These are phyloP conservation scores for Syndactyla subalaris DNA, from an alignment of 2,797 vertebrate species.

Conservation along the genomic window DNA sequence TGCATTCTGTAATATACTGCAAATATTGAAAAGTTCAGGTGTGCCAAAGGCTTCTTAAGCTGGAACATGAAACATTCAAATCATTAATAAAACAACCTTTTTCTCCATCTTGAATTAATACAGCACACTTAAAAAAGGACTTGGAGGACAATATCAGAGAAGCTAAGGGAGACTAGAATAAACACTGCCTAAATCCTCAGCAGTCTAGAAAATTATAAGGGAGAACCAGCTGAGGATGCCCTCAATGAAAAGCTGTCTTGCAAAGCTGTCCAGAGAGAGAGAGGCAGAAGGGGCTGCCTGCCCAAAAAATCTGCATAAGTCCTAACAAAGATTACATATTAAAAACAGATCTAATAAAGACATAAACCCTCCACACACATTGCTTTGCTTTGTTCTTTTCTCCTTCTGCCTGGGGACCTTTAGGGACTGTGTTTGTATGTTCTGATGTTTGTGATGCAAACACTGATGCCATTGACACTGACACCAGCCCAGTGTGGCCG, in stretches of 20 bases:
- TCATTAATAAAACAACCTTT: not conserved
- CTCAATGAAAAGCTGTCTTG: not conserved
- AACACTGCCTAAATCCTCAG: not conserved
- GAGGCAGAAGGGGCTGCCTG: not conserved
- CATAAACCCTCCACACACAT: not conserved
- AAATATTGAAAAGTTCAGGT: constrained; percentile 5
- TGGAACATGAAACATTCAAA: not conserved
- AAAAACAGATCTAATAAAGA: not conserved
- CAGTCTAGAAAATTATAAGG: not conserved
- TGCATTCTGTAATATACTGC: not conserved
- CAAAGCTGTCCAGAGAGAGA: not conserved
- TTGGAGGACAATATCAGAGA: not conserved
- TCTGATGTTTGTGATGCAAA: not conserved
- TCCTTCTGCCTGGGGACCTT: not conserved
- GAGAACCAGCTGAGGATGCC: not conserved
- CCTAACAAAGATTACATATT: not conserved
- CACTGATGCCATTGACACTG: not conserved
- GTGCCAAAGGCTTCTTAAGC: not conserved
- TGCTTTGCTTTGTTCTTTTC: not conserved
- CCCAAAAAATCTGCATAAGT: not conserved
- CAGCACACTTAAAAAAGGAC: not conserved
- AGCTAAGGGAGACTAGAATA: not conserved
- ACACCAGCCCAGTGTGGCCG: not conserved
- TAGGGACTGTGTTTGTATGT: not conserved
- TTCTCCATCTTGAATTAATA: not conserved